phyloP scores from a whole-genome alignment of 2,113 vertebrate species.

The Phaetusa simplex region DNA sequence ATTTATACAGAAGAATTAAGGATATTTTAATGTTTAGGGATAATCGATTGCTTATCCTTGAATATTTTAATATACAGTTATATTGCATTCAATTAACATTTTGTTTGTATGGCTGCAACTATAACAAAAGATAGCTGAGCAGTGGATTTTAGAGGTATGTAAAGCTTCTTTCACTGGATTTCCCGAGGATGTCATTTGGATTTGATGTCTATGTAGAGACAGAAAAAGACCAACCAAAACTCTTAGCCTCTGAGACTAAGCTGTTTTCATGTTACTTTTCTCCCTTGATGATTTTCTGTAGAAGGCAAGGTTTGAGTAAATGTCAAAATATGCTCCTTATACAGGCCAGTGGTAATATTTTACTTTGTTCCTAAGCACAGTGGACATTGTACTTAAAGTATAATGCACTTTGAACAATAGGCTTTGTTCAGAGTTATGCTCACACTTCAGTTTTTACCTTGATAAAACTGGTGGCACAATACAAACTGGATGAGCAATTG shows the following conservation, averaged over 20 bases:
- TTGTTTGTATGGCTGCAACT: background rate
- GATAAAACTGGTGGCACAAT: background rate
- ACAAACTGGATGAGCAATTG: background rate
- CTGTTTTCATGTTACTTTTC: background rate
- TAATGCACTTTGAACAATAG: background rate
- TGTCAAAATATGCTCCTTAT: background rate
- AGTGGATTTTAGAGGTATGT: background rate
- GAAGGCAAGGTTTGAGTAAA: background rate
- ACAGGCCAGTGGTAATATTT: background rate
- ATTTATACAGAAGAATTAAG: background rate
- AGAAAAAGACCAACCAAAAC: background rate
- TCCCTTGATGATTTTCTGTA: background rate
- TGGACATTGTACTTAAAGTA: background rate
- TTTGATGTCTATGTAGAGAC: background rate
- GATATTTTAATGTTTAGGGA: background rate
- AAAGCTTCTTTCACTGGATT: background rate
- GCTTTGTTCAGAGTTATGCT: background rate
- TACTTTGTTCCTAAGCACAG: background rate
- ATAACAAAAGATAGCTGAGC: background rate
- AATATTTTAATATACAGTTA: background rate
- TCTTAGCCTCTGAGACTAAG: background rate
- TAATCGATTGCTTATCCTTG: background rate
- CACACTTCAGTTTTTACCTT: background rate
- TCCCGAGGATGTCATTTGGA: background rate
- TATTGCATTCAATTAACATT: background rate